Evolutionary conservation across 2,113 vertebrate genomes (phyloP), one percentile per base, ranked within the genome.

Genomic region (Perccottus glenii): DNA sequence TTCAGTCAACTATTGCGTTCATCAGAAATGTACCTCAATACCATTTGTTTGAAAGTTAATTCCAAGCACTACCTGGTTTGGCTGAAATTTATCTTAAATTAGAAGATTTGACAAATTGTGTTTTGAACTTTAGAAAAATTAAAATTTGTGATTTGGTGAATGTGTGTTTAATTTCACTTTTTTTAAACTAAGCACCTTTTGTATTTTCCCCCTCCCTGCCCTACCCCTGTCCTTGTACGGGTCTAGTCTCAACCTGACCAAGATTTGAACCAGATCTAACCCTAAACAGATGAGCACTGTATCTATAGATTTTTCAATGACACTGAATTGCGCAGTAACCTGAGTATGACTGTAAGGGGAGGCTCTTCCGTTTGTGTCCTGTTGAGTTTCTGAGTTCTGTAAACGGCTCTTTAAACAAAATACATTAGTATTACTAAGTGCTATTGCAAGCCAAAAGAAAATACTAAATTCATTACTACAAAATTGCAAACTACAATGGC

Each of bases 111-210:
- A 27, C 12, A 75, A 71, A 45, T 45, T 79, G 49, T 62, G 50
- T 27, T 27, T 27, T 27, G 19, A 27, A 27, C 19, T 27, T 27
- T 27, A 27, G 19, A 27, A 27, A 27, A 27, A 27, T 27, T 27
- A 27, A 27, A 27, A 27, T 27, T 27, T 27, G 19, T 27, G 19
- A 27, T 27, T 27, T 27, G 19, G 19, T 27, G 19, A 27, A 27
- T 27, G 19, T 27, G 19, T 27, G 40, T 73, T 84, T 77, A 46
- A 59, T 67, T 75, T 62, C 45, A 65, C 16, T 70, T 66, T 67
- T 52, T 44, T 64, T 32, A 27, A 81, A 36, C 36, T 58, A 19
- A 80, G 77, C 78, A 78, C 85, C 82, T 87, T 82, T 70, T 76
- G 27, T 64, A 62, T 82, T 69, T 46, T 47, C 48, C 60, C 19